Evolutionary conservation across 37 sponge, comb jelly and placozoan genomes (phyloP), one percentile per base, ranked within the genome.

Genomic region (Petrosia ficiformis): DNA sequence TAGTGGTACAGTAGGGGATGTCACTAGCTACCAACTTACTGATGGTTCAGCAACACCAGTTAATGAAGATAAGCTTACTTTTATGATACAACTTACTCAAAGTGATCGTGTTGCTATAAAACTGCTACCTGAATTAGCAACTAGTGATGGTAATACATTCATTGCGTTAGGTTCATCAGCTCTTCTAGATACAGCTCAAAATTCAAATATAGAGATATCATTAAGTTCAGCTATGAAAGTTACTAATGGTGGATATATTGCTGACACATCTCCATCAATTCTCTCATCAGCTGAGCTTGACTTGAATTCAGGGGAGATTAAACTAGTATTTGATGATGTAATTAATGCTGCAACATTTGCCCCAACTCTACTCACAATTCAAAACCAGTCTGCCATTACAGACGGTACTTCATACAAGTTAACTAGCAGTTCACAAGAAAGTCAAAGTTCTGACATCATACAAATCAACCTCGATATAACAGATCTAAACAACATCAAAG

Each of bases 401-500:
- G 61, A 29, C 39, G 60, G 33, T 4, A 11, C 19, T 29, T 28
- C 34, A 22, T 31, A 74, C 75, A 22, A 42, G 25, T 3, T 31
- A 3, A 32, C 32, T 25, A 66, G 68, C 25, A 14, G 48, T 32
- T 22, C 32, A 10, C 16, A 2, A 4, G 52, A 57, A 1, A 48
- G 39, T 2, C 54, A 48, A 14, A 67, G 54, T 36, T 68, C 78
- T 42, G 33, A 77, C 36, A 44, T 67, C 5, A 28, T 77, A 2
- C 5, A 11, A 1, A 77, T 77, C 44, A 2, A 40, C 19, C 3
- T 77, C 26, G 44, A 5, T 32, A 4, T 44, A 6, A 16, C 42
- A 14, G 81, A 80, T 39, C 33, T 71, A 38, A 86, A 95, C 67
- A 65, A 59, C 34, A 74, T 95, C 36, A 91, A 91, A 59, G 74